Base-by-base conservation (phyloP, 2,113 vertebrate genomes). In the Austrofundulus limnaeus region DNA sequence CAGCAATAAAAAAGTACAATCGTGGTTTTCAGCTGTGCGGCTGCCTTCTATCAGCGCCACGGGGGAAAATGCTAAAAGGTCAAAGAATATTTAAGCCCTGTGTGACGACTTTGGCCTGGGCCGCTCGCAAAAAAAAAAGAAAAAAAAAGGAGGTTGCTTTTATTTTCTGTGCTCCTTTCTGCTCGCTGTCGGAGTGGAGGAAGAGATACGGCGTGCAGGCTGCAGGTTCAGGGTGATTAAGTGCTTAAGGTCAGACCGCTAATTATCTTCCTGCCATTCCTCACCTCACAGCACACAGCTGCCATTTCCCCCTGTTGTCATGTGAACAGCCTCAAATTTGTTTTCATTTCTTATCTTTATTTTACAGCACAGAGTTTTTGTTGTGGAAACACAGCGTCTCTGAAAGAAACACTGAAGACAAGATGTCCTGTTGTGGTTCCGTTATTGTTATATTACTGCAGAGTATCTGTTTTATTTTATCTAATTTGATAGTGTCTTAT, bases 241-340 rank as follows among this genome's bases (percentile, higher is more conserved):
- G 79, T 82, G 86, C 85, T 91, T 90, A 88, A 88, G 85, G 86
- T 89, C 86, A 88, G 82, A 59, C 75, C 53, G 77, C 82, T 89
- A 90, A 92, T 91, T 86, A 86, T 86, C 84, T 84, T 72, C 43
- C 68, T 64, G 80, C 83, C 70, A 67, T 60, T 80, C 71, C 61
- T 68, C 69, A 81, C 80, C 82, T 84, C 83, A 84, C 75, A 81
- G 65, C 76, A 78, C 80, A 63, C 52, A 66, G 77, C 75, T 86
- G 72, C 64, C 72, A 67, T 72, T 75, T 82, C 55, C 80, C n/a
- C 51, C 60, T 11, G 61, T 83, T 80, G 83, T 84, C 81, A 87
- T 87, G 84, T 53, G 65, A 84, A 84, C 81, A 34, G 63, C 60
- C 70, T 72, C 28, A 7, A 66, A 66, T 80, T 84, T 86, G 72